Conservation (phyloP, 2,888 invertebrate genomes). For the Drosophila sordidula region DNA sequence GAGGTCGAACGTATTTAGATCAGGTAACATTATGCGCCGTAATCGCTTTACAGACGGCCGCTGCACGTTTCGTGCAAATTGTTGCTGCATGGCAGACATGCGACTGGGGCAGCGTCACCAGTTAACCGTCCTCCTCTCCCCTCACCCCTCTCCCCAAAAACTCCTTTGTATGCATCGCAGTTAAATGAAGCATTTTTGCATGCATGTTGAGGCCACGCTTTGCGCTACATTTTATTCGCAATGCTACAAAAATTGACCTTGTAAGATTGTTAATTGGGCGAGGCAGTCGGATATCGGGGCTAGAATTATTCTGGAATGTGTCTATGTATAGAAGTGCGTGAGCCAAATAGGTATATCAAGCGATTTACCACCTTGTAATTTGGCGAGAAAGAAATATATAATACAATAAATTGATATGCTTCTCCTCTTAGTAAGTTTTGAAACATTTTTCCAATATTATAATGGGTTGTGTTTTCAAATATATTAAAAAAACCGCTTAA, state of each 20-base stretch:
- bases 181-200: conserved; percentile 39
- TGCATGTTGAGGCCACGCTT: conserved; percentile 55
- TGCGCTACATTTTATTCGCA: conserved; percentile 52
- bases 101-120: conserved; percentile 43
- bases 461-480: too few species aligned
- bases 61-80: conserved; percentile 73
- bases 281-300: conserved; percentile 9
- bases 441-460: too few species aligned
- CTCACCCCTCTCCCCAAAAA: neutral
- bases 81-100: conserved; percentile 57
- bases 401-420: neutral
- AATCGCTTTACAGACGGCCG: conserved; percentile 61
- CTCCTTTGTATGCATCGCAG: neutral
- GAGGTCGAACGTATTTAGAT: conserved; percentile 66
- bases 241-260: conserved; percentile 64
- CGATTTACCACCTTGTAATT: neutral
- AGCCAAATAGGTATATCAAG: neutral
- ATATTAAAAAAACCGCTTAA: too few species aligned
- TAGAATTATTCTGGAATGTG: conserved; percentile 12
- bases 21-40: conserved; percentile 63
- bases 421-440: neutral
- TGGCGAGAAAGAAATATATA: too few species aligned
- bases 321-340: conserved; percentile 3
- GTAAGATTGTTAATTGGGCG: conserved; percentile 60
- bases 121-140: neutral